Conservation (phyloP, 2,797 vertebrate species). For the Scarus forsteni region DNA sequence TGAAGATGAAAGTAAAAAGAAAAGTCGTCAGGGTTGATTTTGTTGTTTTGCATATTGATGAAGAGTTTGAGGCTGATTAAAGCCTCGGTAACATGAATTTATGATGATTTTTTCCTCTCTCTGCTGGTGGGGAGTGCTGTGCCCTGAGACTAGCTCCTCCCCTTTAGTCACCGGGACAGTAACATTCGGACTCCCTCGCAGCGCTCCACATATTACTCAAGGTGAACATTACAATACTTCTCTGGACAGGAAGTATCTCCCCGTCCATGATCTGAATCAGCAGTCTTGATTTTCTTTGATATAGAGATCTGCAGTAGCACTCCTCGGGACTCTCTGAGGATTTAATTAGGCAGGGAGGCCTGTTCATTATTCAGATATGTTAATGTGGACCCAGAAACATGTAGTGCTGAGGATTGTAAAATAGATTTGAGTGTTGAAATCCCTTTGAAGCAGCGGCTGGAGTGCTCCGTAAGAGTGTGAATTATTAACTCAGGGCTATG, state of each 20-base stretch:
- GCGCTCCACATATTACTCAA: background rate
- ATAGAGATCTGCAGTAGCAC: slow-evolving; percentile 23
- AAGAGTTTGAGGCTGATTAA: slow-evolving; percentile 18
- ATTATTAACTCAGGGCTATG: slow-evolving; percentile 63
- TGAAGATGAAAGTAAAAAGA: slow-evolving; percentile 16
- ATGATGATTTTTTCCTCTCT: slow-evolving; percentile 7
- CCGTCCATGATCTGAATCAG: slow-evolving; percentile 34
- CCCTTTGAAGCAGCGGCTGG: slow-evolving; percentile 56
- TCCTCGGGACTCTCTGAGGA: slow-evolving; percentile 43
- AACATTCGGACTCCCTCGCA: slow-evolving; percentile 9
- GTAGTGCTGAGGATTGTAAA: slow-evolving; percentile 47
- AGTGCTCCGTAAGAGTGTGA: slow-evolving; percentile 47
- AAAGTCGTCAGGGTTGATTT: background rate
- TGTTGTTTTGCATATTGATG: slow-evolving; percentile 21
- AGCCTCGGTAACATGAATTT: slow-evolving; percentile 15
- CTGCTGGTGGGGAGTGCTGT: background rate
- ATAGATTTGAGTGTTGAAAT: slow-evolving; percentile 50
- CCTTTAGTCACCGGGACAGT: background rate
- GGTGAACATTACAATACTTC: background rate
- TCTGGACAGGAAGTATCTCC: slow-evolving; percentile 5
- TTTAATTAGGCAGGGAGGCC: slow-evolving; percentile 57
- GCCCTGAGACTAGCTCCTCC: background rate
- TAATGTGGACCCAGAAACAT: slow-evolving; percentile 61
- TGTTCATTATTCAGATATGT: slow-evolving; percentile 69
- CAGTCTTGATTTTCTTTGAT: slow-evolving; percentile 28